These are phyloP conservation scores for Zingel zingel DNA, from an alignment of 2,113 vertebrate species.

Conservation along the genomic window DNA sequence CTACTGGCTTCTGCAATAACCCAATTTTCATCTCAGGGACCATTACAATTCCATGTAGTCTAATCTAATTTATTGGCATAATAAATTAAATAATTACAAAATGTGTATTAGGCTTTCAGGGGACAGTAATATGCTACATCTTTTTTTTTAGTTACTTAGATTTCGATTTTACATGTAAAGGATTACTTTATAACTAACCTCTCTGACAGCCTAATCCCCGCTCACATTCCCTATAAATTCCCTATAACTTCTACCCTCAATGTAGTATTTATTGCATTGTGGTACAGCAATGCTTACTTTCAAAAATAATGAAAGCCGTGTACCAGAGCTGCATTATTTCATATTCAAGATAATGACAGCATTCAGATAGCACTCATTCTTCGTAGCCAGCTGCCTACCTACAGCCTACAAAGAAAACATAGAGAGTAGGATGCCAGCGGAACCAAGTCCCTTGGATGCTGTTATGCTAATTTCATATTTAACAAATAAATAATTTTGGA, in stretches of 20 bases:
- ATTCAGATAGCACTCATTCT: constrained; percentile 43
- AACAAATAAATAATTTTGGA: constrained; percentile 11
- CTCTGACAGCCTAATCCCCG: neutral
- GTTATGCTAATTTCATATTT: neutral
- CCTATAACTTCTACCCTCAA: neutral
- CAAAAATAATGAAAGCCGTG: neutral
- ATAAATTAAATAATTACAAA: constrained; percentile 44
- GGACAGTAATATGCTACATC: constrained; percentile 32
- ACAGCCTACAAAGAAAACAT: constrained; percentile 45
- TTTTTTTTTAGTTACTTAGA: neutral
- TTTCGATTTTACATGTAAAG: neutral
- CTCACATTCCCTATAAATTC: neutral
- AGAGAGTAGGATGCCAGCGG: constrained; percentile 3
- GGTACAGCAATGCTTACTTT: neutral
- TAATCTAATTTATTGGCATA: constrained; percentile 46
- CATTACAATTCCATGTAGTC: constrained; percentile 31
- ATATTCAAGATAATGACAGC: constrained; percentile 67
- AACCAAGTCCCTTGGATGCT: constrained; percentile 29
- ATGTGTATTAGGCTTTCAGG: constrained; percentile 25
- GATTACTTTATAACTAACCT: neutral
- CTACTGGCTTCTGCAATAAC: neutral
- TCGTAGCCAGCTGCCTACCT: constrained; percentile 61
- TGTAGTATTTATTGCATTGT: neutral
- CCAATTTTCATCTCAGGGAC: constrained; percentile 20
- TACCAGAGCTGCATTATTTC: constrained; percentile 44